These are phyloP conservation scores for Antheraea assamensis DNA, from an alignment of 2,888 invertebrate species.

Conservation along the genomic window DNA sequence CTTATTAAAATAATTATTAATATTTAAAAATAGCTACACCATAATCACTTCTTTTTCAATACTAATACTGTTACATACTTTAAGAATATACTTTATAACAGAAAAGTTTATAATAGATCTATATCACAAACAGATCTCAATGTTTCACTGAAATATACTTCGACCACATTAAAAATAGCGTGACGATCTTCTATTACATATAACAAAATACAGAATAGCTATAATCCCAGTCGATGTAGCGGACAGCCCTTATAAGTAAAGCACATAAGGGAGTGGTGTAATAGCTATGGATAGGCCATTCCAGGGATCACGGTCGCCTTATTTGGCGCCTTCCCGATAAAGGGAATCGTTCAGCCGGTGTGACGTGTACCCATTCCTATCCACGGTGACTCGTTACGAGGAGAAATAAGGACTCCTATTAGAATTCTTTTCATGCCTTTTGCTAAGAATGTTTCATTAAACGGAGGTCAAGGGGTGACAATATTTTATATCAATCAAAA, in stretches of 20 bases:
- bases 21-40: no score
- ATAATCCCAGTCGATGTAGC: not conserved
- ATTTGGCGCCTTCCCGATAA: conserved; percentile 50
- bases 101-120: not conserved
- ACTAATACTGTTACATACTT: no score
- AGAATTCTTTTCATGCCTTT: conserved; percentile 8
- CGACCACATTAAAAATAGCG: not conserved
- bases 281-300: conserved; percentile 27
- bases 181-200: not conserved
- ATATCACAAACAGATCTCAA: not conserved
- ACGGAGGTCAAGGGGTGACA: not conserved
- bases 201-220: not conserved
- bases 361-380: conserved; percentile 44
- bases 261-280: conserved; percentile 15
- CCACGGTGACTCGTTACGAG: conserved; percentile 36
- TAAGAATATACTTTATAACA: no score
- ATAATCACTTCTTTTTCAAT: no score
- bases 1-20: no score
- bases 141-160: not conserved
- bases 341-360: conserved; percentile 36
- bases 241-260: conserved; percentile 9
- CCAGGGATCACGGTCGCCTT: conserved; percentile 43
- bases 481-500: not conserved
- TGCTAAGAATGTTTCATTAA: conserved; percentile 3
- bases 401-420: conserved; percentile 17